Evolutionary conservation across 2,888 invertebrate genomes (phyloP).

Genomic region (Lepidocyrtoides sp.): DNA sequence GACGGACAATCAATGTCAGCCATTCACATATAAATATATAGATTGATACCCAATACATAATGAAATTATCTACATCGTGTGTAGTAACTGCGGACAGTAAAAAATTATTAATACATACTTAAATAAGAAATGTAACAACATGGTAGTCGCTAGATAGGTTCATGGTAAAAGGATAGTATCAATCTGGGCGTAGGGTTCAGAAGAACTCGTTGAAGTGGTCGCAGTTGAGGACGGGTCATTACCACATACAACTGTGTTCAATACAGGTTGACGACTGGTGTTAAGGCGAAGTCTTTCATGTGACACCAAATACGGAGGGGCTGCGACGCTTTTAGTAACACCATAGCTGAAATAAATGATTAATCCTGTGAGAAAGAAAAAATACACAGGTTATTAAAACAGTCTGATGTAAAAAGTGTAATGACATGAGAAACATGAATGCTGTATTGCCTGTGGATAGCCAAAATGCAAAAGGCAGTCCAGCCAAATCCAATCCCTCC

Average conservation of each 20-base stretch:
- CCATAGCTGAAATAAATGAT: constrained; percentile 85
- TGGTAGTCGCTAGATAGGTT: too few relatives aligned
- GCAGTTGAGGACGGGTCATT: constrained; percentile 83
- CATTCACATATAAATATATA: neutral
- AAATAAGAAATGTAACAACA: neutral
- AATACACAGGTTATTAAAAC: neutral
- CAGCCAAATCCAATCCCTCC: constrained; percentile 89
- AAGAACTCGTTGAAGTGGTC: constrained; percentile 81
- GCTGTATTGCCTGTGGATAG: constrained; percentile 88
- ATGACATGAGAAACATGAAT: neutral
- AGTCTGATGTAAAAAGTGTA: neutral
- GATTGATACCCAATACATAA: neutral
- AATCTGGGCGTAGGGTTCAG: constrained; percentile 83
- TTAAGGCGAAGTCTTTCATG: constrained; percentile 79
- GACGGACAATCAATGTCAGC: neutral
- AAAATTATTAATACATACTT: neutral
- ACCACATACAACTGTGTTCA: constrained; percentile 82
- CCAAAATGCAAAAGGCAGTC: constrained; percentile 89
- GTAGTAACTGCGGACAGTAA: too few relatives aligned
- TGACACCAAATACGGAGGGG: constrained; percentile 80
- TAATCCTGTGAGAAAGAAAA: too few relatives aligned
- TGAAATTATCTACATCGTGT: too few relatives aligned
- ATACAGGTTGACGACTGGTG: constrained; percentile 76
- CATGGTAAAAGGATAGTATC: constrained; percentile 83
- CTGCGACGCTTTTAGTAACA: constrained; percentile 83